Evolutionary conservation across 2,113 vertebrate genomes (phyloP).

Genomic region (Heliornis fulica): DNA sequence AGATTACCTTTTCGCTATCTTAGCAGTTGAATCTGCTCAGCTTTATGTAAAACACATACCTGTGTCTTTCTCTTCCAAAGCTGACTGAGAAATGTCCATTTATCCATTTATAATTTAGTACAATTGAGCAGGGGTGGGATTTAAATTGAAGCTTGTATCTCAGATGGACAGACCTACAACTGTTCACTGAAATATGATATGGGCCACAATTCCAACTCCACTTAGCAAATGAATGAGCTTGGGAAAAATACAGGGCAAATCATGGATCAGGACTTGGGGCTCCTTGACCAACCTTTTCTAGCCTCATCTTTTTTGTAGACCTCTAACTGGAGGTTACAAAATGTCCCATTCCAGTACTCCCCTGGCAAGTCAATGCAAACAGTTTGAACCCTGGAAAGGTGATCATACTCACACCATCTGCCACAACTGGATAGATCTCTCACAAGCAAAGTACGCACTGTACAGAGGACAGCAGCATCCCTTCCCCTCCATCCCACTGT

Average conservation of each 20-base stretch:
- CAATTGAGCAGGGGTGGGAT: neutral
- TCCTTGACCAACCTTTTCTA: neutral
- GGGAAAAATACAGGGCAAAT: neutral
- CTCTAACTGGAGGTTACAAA: too few species aligned
- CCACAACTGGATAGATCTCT: neutral
- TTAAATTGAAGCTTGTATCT: neutral
- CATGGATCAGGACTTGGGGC: neutral
- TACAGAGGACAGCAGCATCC: neutral
- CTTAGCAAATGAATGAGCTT: neutral
- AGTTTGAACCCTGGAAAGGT: neutral
- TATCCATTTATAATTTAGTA: too few species aligned
- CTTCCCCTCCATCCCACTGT: neutral
- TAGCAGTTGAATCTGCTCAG: neutral
- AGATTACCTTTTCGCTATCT: neutral
- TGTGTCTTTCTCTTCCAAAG: neutral
- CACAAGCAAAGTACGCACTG: neutral
- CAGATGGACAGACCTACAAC: neutral
- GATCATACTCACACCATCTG: neutral
- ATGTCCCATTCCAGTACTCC: neutral
- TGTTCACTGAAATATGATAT: neutral
- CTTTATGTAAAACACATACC: neutral
- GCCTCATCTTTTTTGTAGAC: neutral
- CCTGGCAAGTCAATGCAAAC: neutral
- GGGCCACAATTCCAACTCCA: neutral
- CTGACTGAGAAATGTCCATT: fast-evolving